Base-by-base conservation (phyloP, 2,797 vertebrate species). In the Zenarchopterus dispar region DNA sequence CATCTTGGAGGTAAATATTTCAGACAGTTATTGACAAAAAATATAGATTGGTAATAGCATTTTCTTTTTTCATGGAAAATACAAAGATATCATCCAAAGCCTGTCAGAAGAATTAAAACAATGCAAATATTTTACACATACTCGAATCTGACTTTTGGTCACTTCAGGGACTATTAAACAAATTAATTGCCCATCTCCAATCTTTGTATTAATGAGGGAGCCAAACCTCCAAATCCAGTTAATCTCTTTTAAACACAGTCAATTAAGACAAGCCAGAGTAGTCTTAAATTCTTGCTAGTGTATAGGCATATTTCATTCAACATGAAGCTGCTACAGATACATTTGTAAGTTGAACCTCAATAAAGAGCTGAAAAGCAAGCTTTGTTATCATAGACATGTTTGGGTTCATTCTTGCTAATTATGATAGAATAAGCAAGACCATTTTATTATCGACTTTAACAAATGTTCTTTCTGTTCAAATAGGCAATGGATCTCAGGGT, bases 401-500 rank as follows among this genome's bases (percentile, higher is more conserved):
- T 24, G 21, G 19, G 49, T 51, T 61, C 2, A 21, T 63, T 42
- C 28, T 52, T 43, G 0, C 2, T 26, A 21, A 24, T 41, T 39
- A 41, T 56, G 19, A 39, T 15, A 53, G 10, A 15, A 61, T 6
- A 22, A 67, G 22, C 6, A 23, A 28, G 47, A 46, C 23, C 19
- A 15, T 48, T 57, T 72, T 24, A 10, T 43, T 3, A 33, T 18
- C 39, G 21, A 46, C 33, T 13, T 67, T 69, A 15, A 39, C 3
- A 13, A 15, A n/a, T 62, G 81, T 53, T 77, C 60, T 77, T 42
- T 80, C 10, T 85, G 41, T 74, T 39, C 73, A 45, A n/a, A 60
- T 65, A 99, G 98, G 97, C 97, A 7, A 99, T 99, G 97, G 93
- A 97, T 82, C 90, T 99, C 46, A 88, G 88, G 0, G 80, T 95